Evolutionary conservation across 1,140 invertebrate genomes (phyloP).

Genomic region (Drosophila biarmipes): DNA sequence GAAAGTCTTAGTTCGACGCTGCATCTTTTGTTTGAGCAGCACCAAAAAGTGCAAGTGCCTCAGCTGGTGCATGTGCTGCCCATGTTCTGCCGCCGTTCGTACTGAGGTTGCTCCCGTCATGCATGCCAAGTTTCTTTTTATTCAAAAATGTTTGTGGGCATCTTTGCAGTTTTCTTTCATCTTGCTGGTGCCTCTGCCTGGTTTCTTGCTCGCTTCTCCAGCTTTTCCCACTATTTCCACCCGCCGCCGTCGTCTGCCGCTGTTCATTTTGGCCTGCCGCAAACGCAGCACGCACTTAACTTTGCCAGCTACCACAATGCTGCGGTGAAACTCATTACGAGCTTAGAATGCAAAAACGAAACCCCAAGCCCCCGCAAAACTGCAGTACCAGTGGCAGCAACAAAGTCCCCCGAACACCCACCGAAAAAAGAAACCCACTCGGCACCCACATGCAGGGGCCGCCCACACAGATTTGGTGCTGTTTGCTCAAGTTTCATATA

Average conservation of each 20-base stretch:
- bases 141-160: slow-evolving; percentile 68
- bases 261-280: slow-evolving; percentile 72
- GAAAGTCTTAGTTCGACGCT: slow-evolving; percentile 12
- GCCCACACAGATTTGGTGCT: slow-evolving; percentile 10
- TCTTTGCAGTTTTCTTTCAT: slow-evolving; percentile 65
- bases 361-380: slow-evolving; percentile 41
- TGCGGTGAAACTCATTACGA: slow-evolving; percentile 80
- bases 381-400: slow-evolving; percentile 21
- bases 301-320: slow-evolving; percentile 75
- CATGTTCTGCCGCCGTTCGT: slow-evolving; percentile 6
- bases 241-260: slow-evolving; percentile 2
- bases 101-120: slow-evolving; percentile 46
- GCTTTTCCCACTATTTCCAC: not conserved
- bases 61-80: slow-evolving; percentile 24
- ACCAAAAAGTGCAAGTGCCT: slow-evolving; percentile 77
- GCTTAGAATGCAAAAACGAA: slow-evolving; percentile 80
- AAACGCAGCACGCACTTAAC: slow-evolving; percentile 80
- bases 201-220: slow-evolving; percentile 26
- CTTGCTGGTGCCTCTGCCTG: slow-evolving; percentile 15
- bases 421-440: slow-evolving; percentile 9
- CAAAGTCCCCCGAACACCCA: slow-evolving; percentile 16
- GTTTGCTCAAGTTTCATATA: slow-evolving; percentile 64
- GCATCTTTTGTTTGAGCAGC: slow-evolving; percentile 63
- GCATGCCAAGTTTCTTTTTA: slow-evolving; percentile 69
- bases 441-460: slow-evolving; percentile 1